phyloP scores from a whole-genome alignment of 2,797 vertebrate genomes.

The Hydrolagus colliei region DNA sequence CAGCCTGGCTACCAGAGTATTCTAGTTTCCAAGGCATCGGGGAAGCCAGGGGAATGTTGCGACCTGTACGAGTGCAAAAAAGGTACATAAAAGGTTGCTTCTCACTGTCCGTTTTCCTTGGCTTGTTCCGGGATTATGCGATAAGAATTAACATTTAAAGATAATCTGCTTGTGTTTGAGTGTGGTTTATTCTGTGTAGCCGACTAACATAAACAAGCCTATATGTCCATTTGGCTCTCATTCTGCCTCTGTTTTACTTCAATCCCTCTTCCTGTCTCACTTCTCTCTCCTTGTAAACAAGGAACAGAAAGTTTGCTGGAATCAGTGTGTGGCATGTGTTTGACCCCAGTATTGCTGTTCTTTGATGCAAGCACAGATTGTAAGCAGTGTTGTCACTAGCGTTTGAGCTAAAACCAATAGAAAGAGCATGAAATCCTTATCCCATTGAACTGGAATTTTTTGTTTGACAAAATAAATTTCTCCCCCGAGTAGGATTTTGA shows the following conservation, averaged over 20 bases:
- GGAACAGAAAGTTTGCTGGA: too few species aligned
- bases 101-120: background rate
- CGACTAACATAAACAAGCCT: too few species aligned
- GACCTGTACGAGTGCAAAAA: slow-evolving; percentile 86
- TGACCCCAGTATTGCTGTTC: too few species aligned
- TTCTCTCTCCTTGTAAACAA: too few species aligned
- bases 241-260: too few species aligned
- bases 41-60: slow-evolving; percentile 81
- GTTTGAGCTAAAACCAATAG: too few species aligned
- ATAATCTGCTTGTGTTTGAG: background rate
- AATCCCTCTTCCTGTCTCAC: too few species aligned
- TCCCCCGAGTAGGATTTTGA: background rate
- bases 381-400: too few species aligned
- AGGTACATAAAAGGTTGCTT: slow-evolving; percentile 54
- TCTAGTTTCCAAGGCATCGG: slow-evolving; percentile 76
- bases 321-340: too few species aligned
- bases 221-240: too few species aligned
- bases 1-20: slow-evolving; percentile 80
- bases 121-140: background rate
- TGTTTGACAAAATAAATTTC: background rate
- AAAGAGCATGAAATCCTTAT: background rate
- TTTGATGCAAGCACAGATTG: too few species aligned
- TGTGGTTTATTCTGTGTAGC: too few species aligned
- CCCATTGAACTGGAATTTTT: background rate
- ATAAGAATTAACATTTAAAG: background rate